These are phyloP conservation scores for Mercenaria mercenaria DNA, from an alignment of 1,140 invertebrate species.

Conservation along the genomic window DNA sequence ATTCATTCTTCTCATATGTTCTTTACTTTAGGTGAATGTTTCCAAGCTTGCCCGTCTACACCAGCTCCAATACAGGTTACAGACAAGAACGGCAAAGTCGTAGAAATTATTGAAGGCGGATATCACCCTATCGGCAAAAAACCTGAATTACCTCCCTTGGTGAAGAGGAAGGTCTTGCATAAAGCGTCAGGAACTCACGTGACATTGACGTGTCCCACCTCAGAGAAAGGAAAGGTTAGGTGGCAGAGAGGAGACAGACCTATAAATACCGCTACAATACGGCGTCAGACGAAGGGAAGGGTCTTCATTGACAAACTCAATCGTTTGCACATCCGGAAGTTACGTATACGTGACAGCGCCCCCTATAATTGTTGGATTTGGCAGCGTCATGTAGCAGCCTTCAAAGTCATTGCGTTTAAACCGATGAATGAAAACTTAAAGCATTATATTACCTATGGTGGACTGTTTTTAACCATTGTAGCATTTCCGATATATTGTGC, in stretches of 20 bases:
- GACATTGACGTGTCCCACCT: slow-evolving; percentile 77
- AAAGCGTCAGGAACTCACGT: slow-evolving; percentile 70
- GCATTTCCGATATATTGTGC: slow-evolving; percentile 67
- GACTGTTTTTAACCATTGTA: slow-evolving; percentile 69
- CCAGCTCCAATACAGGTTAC: slow-evolving; percentile 73
- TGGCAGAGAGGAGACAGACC: slow-evolving; percentile 78
- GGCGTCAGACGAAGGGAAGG: slow-evolving; percentile 75
- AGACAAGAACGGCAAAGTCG: slow-evolving; percentile 76
- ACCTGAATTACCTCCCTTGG: slow-evolving; percentile 73
- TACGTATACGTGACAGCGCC: slow-evolving; percentile 76
- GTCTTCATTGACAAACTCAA: slow-evolving; percentile 78
- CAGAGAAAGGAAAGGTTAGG: slow-evolving; percentile 61
- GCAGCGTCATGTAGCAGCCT: slow-evolving; percentile 88
- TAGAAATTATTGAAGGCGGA: slow-evolving; percentile 75
- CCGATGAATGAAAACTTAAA: slow-evolving; percentile 87
- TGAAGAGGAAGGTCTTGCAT: slow-evolving; percentile 75
- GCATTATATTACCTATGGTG: slow-evolving; percentile 84
- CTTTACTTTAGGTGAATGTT: slow-evolving; percentile 64
- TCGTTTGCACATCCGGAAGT: slow-evolving; percentile 75
- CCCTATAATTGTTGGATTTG: slow-evolving; percentile 89
- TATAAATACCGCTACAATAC: slow-evolving; percentile 76
- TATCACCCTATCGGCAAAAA: slow-evolving; percentile 72
- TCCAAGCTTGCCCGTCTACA: slow-evolving; percentile 74
- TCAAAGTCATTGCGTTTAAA: slow-evolving; percentile 88
- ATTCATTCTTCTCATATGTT: no score